These are phyloP conservation scores for Kryptolebias marmoratus DNA, from an alignment of 2,113 vertebrate species.

Conservation along the genomic window DNA sequence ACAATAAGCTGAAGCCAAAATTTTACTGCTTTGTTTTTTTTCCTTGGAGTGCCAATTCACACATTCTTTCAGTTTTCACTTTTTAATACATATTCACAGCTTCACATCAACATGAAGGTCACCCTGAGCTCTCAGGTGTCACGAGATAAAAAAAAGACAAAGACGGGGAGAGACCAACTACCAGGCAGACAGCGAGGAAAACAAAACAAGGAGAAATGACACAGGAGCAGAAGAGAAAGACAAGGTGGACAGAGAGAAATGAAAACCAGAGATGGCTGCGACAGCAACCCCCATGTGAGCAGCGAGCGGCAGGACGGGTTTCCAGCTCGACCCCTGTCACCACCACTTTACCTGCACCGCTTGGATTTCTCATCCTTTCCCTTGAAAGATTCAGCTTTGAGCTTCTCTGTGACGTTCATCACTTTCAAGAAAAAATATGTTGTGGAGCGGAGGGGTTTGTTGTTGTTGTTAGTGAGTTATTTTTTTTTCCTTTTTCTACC, in stretches of 20 bases:
- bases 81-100: background rate
- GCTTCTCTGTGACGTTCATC: background rate
- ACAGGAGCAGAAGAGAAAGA: slow-evolving; percentile 7
- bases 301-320: slow-evolving; percentile 3
- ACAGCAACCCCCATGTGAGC: slow-evolving; percentile 27
- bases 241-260: background rate
- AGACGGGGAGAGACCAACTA: background rate
- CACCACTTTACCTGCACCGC: background rate
- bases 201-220: background rate
- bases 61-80: background rate
- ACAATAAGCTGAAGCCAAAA: background rate
- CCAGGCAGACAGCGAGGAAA: background rate
- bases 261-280: slow-evolving; percentile 10
- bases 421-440: background rate
- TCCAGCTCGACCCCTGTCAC: background rate
- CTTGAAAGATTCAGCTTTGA: background rate
- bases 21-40: background rate
- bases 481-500: background rate
- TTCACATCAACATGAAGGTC: slow-evolving; percentile 20
- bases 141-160: slow-evolving; percentile 3
- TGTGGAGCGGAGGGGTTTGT: too few species aligned
- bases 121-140: slow-evolving; percentile 26
- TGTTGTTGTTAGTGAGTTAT: too few species aligned
- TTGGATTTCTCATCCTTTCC: background rate
- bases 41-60: background rate